These are phyloP conservation scores for Canis aureus DNA, from an alignment of 2,113 vertebrate genomes.

Conservation along the genomic window DNA sequence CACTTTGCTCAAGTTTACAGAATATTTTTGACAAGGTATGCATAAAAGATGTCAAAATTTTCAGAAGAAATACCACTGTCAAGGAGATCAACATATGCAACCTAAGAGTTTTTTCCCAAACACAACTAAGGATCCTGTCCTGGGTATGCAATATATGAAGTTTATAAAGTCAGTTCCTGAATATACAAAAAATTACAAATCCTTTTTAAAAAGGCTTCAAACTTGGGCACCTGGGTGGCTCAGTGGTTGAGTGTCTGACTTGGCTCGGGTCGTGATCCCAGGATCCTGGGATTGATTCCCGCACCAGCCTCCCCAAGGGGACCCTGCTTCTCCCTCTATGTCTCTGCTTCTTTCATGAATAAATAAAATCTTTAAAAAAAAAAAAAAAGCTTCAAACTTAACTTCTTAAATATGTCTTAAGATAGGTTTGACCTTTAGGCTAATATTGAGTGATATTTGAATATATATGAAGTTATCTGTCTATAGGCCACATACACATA, in stretches of 20 bases:
- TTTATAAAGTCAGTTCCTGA: slow-evolving; percentile 35
- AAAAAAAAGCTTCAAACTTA: too few relatives aligned
- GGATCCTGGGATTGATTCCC: too few relatives aligned
- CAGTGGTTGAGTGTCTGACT: too few relatives aligned
- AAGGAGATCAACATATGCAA: neutral
- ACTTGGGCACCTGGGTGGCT: neutral
- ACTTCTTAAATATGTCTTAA: neutral
- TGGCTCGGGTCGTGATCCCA: too few relatives aligned
- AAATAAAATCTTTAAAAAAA: too few relatives aligned
- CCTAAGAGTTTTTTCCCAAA: neutral
- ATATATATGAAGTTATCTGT: neutral
- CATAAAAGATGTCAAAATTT: slow-evolving; percentile 33
- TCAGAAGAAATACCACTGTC: neutral
- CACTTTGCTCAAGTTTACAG: neutral
- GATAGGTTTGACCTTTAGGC: neutral
- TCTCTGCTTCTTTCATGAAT: too few relatives aligned
- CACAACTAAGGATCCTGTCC: neutral
- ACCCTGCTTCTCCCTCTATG: too few relatives aligned
- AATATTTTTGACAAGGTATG: slow-evolving; percentile 10
- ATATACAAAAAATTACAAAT: slow-evolving; percentile 21
- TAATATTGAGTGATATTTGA: neutral
- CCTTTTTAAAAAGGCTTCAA: neutral
- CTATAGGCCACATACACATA: neutral
- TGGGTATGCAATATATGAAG: neutral
- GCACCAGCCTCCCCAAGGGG: too few relatives aligned